phyloP scores from a whole-genome alignment of 1,140 invertebrate species.

The Cyrtorhinus lividipennis region DNA sequence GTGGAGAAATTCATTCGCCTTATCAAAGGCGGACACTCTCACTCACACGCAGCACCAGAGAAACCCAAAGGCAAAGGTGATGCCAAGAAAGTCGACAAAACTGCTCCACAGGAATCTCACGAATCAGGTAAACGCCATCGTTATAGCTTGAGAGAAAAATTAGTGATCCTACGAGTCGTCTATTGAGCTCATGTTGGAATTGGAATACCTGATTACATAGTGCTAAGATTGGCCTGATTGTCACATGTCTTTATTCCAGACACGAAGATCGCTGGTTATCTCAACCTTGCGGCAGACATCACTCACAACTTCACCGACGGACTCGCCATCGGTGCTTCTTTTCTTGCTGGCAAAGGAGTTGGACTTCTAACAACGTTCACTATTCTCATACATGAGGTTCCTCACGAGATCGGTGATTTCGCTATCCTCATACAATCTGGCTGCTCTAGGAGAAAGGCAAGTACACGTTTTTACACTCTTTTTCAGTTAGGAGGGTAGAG shows the following conservation, averaged over 20 bases:
- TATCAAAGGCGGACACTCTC: conserved; percentile 66
- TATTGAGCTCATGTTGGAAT: no score
- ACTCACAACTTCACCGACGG: conserved; percentile 96
- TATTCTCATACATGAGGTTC: conserved; percentile 90
- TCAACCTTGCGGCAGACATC: conserved; percentile 90
- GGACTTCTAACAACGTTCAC: conserved; percentile 82
- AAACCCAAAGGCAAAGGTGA: neutral
- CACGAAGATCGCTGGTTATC: conserved; percentile 82
- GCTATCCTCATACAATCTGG: conserved; percentile 92
- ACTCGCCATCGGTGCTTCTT: conserved; percentile 92
- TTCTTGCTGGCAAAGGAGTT: conserved; percentile 66
- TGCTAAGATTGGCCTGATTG: conserved; percentile 15
- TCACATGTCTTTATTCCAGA: no score
- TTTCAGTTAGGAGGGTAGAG: neutral
- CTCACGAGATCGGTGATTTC: conserved; percentile 97
- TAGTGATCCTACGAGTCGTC: no score
- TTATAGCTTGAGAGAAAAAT: no score
- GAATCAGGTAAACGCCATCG: neutral
- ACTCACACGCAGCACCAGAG: conserved; percentile 35
- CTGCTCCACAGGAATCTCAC: neutral
- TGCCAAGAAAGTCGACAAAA: conserved; percentile 4
- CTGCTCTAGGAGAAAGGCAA: conserved; percentile 62
- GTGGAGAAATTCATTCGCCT: conserved; percentile 87
- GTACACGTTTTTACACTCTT: conserved; percentile 32
- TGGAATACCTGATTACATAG: no score